Evolutionary conservation across 92 coral and sea anemone genomes (phyloP).

Genomic region (Palythoa grandiflora): DNA sequence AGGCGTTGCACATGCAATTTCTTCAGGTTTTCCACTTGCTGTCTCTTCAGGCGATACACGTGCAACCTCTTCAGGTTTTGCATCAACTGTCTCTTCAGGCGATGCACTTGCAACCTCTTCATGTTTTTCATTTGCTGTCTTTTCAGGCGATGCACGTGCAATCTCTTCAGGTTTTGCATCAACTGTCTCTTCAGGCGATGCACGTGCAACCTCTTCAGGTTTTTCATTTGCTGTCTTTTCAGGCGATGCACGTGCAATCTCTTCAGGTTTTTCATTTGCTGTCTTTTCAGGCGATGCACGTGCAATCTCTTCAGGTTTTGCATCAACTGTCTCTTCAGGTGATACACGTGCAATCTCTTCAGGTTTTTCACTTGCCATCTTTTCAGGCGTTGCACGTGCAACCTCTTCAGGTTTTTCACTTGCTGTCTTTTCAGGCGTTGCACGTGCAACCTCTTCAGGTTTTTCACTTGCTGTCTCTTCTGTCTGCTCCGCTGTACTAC

Average conservation of each 20-base stretch:
- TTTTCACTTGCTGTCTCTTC: background rate
- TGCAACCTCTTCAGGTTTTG: background rate
- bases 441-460: background rate
- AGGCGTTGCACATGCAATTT: background rate
- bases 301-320: background rate
- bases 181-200: background rate
- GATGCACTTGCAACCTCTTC: too few relatives aligned
- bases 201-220: background rate
- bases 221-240: background rate
- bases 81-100: background rate
- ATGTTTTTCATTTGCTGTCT: slow-evolving; percentile 20
- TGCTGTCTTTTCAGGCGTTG: background rate
- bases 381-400: background rate
- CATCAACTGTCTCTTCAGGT: background rate
- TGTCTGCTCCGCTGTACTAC: background rate
- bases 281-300: background rate
- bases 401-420: background rate
- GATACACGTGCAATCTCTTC: too few relatives aligned
- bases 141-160: background rate
- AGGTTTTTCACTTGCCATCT: slow-evolving; percentile 14
- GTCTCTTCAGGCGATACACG: background rate
- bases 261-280: slow-evolving; percentile 4
- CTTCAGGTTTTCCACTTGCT: slow-evolving; percentile 7
- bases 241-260: too few relatives aligned
- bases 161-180: background rate